Evolutionary conservation across 2,888 invertebrate species (phyloP).

Genomic region (Malthinus seriepunctatus): DNA sequence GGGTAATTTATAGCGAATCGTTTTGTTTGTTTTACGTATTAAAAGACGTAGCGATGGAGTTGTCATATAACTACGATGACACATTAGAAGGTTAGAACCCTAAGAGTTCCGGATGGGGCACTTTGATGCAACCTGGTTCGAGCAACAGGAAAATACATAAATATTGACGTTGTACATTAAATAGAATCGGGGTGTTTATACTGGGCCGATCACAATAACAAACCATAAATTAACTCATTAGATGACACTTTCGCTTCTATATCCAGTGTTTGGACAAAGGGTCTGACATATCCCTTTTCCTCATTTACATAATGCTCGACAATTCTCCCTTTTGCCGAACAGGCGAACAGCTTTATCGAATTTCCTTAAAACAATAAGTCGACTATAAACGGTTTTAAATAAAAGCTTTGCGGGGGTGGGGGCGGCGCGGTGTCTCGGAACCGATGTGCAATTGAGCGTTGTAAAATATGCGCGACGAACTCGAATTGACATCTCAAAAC

Average conservation of each 20-base stretch:
- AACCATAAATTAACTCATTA: slow-evolving; percentile 56
- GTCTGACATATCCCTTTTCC: slow-evolving; percentile 44
- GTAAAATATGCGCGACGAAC: slow-evolving; percentile 42
- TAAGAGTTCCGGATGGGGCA: slow-evolving; percentile 28
- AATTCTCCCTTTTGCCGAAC: slow-evolving; percentile 12
- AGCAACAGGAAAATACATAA: slow-evolving; percentile 45
- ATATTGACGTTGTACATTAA: slow-evolving; percentile 53
- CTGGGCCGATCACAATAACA: slow-evolving; percentile 51
- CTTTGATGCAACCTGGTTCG: slow-evolving; percentile 42
- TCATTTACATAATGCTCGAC: slow-evolving; percentile 51
- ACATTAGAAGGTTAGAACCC: slow-evolving; percentile 39
- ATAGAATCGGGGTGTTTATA: slow-evolving; percentile 46
- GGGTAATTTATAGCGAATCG: slow-evolving; percentile 36
- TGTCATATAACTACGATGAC: slow-evolving; percentile 41
- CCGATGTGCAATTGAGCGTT: slow-evolving; percentile 43
- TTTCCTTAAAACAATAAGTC: slow-evolving; percentile 30
- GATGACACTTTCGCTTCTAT: slow-evolving; percentile 46
- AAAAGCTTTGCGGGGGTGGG: not conserved
- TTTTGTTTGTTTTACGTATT: slow-evolving; percentile 49
- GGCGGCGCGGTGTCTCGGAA: slow-evolving; percentile 9
- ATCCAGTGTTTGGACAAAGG: slow-evolving; percentile 52
- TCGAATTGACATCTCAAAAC: slow-evolving; percentile 50
- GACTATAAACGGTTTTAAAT: slow-evolving; percentile 22
- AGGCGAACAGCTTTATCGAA: slow-evolving; percentile 15
- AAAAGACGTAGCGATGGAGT: slow-evolving; percentile 39